A percentile compares a stretch with the other conserved stretches of the same genome.
Conservation (phyloP, 2,797 vertebrate species). For the Borostomias antarcticus region DNA sequence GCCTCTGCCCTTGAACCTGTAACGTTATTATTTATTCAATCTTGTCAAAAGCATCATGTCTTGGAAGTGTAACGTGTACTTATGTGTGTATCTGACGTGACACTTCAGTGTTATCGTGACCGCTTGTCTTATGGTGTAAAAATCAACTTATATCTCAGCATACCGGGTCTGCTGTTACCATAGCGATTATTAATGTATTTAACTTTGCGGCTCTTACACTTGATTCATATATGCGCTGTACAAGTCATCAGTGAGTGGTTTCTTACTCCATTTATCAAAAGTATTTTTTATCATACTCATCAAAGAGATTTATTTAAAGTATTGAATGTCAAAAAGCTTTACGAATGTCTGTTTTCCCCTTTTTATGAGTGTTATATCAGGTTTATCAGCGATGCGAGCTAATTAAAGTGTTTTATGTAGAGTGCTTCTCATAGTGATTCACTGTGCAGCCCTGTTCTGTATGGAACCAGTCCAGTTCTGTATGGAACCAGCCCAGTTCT, state of each 20-base stretch:
- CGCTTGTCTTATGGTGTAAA: not conserved
- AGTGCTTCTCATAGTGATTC: too few relatives aligned
- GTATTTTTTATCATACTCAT: constrained; percentile 16
- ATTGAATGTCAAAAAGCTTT: constrained; percentile 45
- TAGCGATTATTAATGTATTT: too few relatives aligned
- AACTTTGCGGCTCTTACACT: not conserved
- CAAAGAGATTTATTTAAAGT: constrained; percentile 23
- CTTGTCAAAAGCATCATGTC: not conserved
- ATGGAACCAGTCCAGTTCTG: too few relatives aligned
- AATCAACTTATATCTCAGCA: not conserved
- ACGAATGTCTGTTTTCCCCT: not conserved
- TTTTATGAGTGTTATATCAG: constrained; percentile 31
- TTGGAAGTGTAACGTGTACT: too few relatives aligned
- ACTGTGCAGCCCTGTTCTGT: too few relatives aligned
- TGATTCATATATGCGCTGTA: constrained; percentile 12
- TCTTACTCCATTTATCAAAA: constrained; percentile 5
- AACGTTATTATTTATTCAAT: constrained; percentile 50
- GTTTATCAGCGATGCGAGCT: constrained; percentile 40
- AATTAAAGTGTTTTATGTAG: constrained; percentile 65
- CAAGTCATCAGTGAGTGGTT: constrained; percentile 15
- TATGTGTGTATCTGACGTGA: constrained; percentile 16
- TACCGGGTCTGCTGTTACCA: too few relatives aligned
- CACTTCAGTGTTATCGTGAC: constrained; percentile 1
- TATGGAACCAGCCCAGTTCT: too few relatives aligned
- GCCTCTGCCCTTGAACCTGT: constrained; percentile 19